phyloP scores from a whole-genome alignment of 2,888 invertebrate species.

The Thymelicus acteon region DNA sequence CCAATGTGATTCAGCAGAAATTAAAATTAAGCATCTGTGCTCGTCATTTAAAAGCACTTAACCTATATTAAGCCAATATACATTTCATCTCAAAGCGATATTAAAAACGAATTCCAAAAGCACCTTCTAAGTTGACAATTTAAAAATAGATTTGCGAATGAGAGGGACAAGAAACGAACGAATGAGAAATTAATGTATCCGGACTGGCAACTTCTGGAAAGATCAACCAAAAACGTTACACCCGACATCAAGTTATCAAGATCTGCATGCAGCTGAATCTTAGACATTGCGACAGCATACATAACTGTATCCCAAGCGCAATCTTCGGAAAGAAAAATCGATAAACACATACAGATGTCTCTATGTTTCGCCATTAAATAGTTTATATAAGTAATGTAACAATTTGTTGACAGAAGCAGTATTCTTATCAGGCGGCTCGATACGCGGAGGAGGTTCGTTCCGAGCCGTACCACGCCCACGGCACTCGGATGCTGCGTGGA shows the following conservation, averaged over 20 bases:
- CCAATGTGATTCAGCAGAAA: constrained; percentile 20
- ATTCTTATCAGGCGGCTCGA: constrained; percentile 76
- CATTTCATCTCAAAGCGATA: constrained; percentile 26
- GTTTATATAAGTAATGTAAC: constrained; percentile 61
- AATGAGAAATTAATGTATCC: constrained; percentile 42
- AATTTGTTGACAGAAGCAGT: constrained; percentile 80
- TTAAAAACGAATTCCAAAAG: constrained; percentile 36
- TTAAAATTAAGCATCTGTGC: constrained; percentile 28
- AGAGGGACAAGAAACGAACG: constrained; percentile 35
- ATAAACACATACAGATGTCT: constrained; percentile 68
- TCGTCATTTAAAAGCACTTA: constrained; percentile 26
- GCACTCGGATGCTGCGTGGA: constrained; percentile 66
- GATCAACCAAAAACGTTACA: constrained; percentile 34
- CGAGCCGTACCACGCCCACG: constrained; percentile 76
- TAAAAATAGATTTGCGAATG: constrained; percentile 42
- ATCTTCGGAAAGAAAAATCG: constrained; percentile 68
- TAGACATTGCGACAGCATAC: constrained; percentile 66
- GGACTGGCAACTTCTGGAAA: constrained; percentile 41
- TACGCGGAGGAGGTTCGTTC: constrained; percentile 56
- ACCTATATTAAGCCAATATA: constrained; percentile 24
- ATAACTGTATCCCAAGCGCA: constrained; percentile 55
- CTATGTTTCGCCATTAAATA: constrained; percentile 53
- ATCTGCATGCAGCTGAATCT: constrained; percentile 56
- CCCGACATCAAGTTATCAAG: constrained; percentile 28
- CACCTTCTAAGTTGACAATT: constrained; percentile 32